Evolutionary conservation across 92 coral and sea anemone genomes (phyloP), one percentile per base, ranked within the genome.

Genomic region (Actinostola sp.): DNA sequence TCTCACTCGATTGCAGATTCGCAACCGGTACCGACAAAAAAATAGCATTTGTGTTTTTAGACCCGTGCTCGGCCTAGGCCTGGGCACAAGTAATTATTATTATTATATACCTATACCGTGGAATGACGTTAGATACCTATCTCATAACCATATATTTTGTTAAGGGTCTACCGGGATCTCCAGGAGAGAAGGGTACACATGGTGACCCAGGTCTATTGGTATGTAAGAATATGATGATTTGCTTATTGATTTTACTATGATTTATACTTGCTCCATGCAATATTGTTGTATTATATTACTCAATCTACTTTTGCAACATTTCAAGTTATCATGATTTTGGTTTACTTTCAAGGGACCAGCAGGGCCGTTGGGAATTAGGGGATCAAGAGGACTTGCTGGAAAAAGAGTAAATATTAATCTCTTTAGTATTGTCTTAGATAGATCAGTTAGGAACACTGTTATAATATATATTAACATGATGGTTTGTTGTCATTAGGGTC

Each of bases 311-410:
- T 7, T 39, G 8, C 45, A 39, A 39, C 8, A 39, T 39, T 14
- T 39, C 7, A 7, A n/a, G n/a, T n/a, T n/a, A n/a, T n/a, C 45
- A 39, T 7, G 45, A 39, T 7, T 39, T 39, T 39, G 45, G 54
- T 8, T 69, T 43, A 32, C 80, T 58, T 55, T 44, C 31, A 68
- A 91, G 97, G 97, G 97, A 34, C 88, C 83, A 24, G 81, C 90
- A 0, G 97, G 97, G 45, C 67, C 79, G 21, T 60, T 66, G 31
- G 97, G 97, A 17, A 82, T 78, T 62, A 78, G 92, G 3, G 97
- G 97, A 35, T 54, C 80, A 44, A 20, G 88, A 56, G 97, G 97
- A 33, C 71, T 76, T 35, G 63, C 93, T 33, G 97, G 97, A 63
- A 84, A 84, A 62, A 59, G 88, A 74, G 97, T 88, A 34, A 87